phyloP scores from a whole-genome alignment of 2,113 vertebrate genomes.

The Passer domesticus region DNA sequence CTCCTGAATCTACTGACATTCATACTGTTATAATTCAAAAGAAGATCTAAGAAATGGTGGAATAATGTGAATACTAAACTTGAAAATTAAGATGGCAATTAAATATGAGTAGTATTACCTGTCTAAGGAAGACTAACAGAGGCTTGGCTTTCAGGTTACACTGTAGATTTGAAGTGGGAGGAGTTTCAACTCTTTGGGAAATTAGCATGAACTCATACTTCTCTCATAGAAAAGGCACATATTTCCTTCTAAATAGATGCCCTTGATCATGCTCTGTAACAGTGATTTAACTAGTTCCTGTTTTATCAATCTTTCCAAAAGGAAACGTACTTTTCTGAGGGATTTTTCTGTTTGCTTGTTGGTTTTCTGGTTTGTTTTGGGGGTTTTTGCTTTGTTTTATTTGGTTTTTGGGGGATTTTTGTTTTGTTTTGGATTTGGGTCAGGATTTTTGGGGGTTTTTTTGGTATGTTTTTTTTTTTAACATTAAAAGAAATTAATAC shows the following conservation, averaged over 20 bases:
- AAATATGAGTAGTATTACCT: neutral
- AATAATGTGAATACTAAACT: neutral
- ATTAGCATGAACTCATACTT: neutral
- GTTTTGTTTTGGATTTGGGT: neutral
- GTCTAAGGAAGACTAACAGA: neutral
- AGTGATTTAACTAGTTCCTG: neutral
- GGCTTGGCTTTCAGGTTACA: neutral
- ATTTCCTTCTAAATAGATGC: neutral
- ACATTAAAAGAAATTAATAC: neutral
- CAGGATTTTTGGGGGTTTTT: neutral
- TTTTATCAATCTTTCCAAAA: neutral
- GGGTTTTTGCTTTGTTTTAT: too few relatives aligned
- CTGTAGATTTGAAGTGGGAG: neutral
- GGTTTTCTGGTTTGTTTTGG: neutral
- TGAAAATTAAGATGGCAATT: neutral
- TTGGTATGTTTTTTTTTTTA: neutral
- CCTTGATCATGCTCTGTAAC: rapidly evolving
- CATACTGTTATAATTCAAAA: neutral
- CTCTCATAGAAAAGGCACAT: neutral
- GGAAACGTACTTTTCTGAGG: neutral
- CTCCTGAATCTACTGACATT: neutral
- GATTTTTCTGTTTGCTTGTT: neutral
- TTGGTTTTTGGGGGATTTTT: neutral
- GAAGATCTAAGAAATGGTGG: neutral
- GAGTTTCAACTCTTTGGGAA: neutral